Evolutionary conservation across 2,797 vertebrate genomes (phyloP), one percentile per base, ranked within the genome.

Genomic region (Geotria australis): DNA sequence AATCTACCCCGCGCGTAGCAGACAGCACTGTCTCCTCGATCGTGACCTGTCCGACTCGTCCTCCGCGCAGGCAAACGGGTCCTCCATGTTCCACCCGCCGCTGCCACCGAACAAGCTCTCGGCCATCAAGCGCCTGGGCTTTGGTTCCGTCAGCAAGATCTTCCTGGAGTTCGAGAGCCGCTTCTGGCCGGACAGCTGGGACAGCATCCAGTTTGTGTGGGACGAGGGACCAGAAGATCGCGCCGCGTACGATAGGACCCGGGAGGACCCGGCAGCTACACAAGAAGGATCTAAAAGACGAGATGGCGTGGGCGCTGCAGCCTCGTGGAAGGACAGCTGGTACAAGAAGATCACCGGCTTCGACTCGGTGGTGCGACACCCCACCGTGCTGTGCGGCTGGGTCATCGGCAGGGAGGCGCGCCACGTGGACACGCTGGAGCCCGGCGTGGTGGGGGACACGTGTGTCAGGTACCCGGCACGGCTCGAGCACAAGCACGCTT

Each of bases 321-420:
- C 4, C 24, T 38, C 24, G 24, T 67, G 66, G 68, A 65, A 62
- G 13, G 56, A 64, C 15, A 63, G 58, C 1, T 72, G 70, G 70
- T 71, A 63, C 59, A 71, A 71, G 58, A 72, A 71, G 63, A 70
- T 72, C 57, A 65, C 64, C 1, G 70, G 70, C 10, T 72, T 72
- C 61, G 68, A 72, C 49, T 58, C 64, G 12, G 69, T 70, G 46
- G 66, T 66, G 7, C 65, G 64, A 56, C 69, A 72, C 57, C 67
- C 67, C 13, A 71, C 64, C 47, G 65, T 68, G 7, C 63, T 72
- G 3, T 72, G 67, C 55, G 70, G 67, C 53, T 72, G 70, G 69
- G 70, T 72, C 62, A 71, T 68, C 5, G 70, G 70, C 47, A 61
- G 58, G 59, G 68, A 70, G 59, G 70, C 70, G 5, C 61, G 64